Base-by-base conservation (phyloP, 2,888 invertebrate genomes). In the Dryocosmus kuriphilus region DNA sequence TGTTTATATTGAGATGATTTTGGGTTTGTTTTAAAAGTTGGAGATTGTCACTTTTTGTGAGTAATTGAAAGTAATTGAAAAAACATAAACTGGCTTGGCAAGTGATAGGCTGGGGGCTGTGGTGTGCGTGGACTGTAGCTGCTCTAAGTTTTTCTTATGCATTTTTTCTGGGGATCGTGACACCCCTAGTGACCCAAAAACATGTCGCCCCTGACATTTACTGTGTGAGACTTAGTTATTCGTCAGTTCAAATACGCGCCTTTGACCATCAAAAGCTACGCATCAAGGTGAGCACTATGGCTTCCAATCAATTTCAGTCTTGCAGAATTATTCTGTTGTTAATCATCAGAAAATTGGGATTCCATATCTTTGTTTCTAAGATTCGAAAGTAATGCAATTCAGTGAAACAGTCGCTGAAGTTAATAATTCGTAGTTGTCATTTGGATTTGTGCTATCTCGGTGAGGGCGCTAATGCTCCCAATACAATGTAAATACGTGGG, bases 21-120 rank as follows among this genome's bases (percentile, higher is more conserved):
- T 38, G 11, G 38, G 11, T 7, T 38, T 38, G 38, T 38, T 38
- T 35, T 38, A 2, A 38, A 38, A 38, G 11, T 38, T 38, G 38
- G 9, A 38, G 11, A 38, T 11, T 38, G 38, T 35, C 35, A 32
- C n/a, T n/a, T 63, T 63, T 63, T 32, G 32, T 63, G 32, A 22
- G 32, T 63, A 77, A 75, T 75, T 30, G 46, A 32, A 46, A 63
- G n/a, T n/a, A n/a, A n/a, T n/a, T n/a, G 16, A 22, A 16, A 51
- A 76, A 55, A 76, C 63, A 78, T 85, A 89, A 90, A 83, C 90
- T 90, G 90, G 90, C 88, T 87, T 84, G 84, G 85, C 88, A 88
- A 87, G 82, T 88, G 76, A 83, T 90, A 82, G 86, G 87, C 85
- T 90, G 88, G 89, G 67, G 24, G 41, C 83, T 91, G 87, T 88